Evolutionary conservation across 2,113 vertebrate genomes (phyloP), one percentile per base, ranked within the genome.

Genomic region (Acanthisitta chloris): DNA sequence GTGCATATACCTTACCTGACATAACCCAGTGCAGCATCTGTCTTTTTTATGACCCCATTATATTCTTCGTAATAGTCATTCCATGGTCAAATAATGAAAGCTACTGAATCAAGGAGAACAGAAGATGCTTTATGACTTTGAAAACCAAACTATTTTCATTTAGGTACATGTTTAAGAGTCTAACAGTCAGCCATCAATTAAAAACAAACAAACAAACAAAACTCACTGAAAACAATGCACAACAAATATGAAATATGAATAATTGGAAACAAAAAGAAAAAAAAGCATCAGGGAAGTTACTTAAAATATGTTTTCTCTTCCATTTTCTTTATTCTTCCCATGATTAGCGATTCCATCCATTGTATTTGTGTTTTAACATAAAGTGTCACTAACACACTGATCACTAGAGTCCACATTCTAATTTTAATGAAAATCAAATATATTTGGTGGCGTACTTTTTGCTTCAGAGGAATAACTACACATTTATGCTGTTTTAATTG

Each of bases 31-130:
- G 17, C 45, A 64, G 38, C 52, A 76, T 85, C 45, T 64, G 45
- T 85, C 70, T 85, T 69, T 84, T 93, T 90, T 80, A 88, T 72
- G 48, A 88, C 65, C 31, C 43, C 17, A 61, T 92, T 79, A 61
- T 25, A 48, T 67, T 88, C n/a, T 69, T 62, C 18, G 90, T 92
- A 64, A 79, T 74, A 91, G 38, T 62, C 33, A 81, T 46, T 85
- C 72, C 33, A 76, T 29, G 20, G 66, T 72, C 74, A 95, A 93
- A 87, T 80, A 91, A 93, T 48, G 89, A 95, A 86, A 95, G 62
- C 42, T 90, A 72, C 58, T 92, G 62, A 88, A 88, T 94, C 64
- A 90, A 92, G 51, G 18, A 90, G 7, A 34, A 21, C 17, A 81
- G 45, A 87, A 86, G n/a, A 78, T 72, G 36, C 4, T 92, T 91